phyloP scores from a whole-genome alignment of 30 jellyfish, hydroid and myxozoan genomes.

The Pseudorhiza aurosa region DNA sequence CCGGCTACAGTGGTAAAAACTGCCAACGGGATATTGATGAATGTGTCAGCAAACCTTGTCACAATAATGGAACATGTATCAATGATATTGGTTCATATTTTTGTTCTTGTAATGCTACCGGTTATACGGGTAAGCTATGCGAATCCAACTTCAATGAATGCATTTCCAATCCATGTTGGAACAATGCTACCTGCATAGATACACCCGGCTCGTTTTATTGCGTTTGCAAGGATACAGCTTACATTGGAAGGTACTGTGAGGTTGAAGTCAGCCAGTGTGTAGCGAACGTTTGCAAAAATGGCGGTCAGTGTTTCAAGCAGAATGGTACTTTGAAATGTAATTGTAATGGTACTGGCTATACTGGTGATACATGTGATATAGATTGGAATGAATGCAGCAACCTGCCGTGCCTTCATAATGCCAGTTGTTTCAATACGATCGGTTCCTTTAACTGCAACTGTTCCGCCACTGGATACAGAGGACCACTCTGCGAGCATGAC shows the following conservation, averaged over 20 bases:
- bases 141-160: slow-evolving; percentile 24
- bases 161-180: slow-evolving; percentile 3
- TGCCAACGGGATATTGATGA: slow-evolving; percentile 34
- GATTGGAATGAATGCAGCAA: slow-evolving; percentile 24
- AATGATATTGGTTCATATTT: slow-evolving; percentile 16
- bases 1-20: slow-evolving; percentile 40
- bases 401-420: slow-evolving; percentile 21
- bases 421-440: slow-evolving; percentile 24
- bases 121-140: slow-evolving; percentile 41
- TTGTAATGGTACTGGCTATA: slow-evolving; percentile 50
- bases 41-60: slow-evolving; percentile 36
- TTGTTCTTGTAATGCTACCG: slow-evolving; percentile 54
- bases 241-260: slow-evolving; percentile 59
- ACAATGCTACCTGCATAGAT: slow-evolving; percentile 53
- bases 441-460: slow-evolving; percentile 55
- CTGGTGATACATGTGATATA: slow-evolving; percentile 23
- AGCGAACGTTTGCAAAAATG: slow-evolving; percentile 27
- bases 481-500: slow-evolving; percentile 48
- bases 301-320: slow-evolving; percentile 29
- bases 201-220: slow-evolving; percentile 34
- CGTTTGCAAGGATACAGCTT: slow-evolving; percentile 39
- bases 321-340: slow-evolving; percentile 17
- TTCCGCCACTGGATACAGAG: slow-evolving; percentile 33
- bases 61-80: slow-evolving; percentile 35
- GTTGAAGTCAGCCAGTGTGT: background rate